Base-by-base conservation (phyloP, 1,140 invertebrate species). In the Mizuhopecten yessoensis region DNA sequence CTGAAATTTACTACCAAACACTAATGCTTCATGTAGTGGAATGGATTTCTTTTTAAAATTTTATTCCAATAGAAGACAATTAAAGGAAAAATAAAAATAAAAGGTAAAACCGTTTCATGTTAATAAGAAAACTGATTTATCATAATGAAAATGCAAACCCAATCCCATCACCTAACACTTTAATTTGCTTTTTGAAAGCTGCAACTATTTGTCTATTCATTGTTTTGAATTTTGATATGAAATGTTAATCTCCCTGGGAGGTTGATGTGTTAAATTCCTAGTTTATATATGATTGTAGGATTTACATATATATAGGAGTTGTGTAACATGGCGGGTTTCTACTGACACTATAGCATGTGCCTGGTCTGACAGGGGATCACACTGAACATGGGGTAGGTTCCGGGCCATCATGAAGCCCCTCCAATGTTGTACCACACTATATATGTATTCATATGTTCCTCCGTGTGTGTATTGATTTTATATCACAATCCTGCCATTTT, bases 181-280 rank as follows among this genome's bases (percentile, higher is more conserved):
- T n/a, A 75, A 75, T 75, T 75, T 75, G 57, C 57, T 75, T 75
- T 75, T 75, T 75, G 45, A 75, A 75, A 75, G 57, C n/a, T 29
- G 57, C 23, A 75, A 7, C 57, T 75, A 75, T 75, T 75, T 75
- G 57, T 29, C 57, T 75, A 75, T 75, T 75, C 57, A 75, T 75
- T 9, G 57, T 75, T 75, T 75, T 75, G 57, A 75, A 75, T 75
- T 75, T 75, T 75, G 57, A 29, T 75, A 75, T 75, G 57, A 75
- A 75, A 29, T 75, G 1, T 75, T 75, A 75, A 75, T 75, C 57
- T 75, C 57, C 57, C 7, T 5, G 57, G 57, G 57, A 75, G 57
- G n/a, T 75, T 75, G 57, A 75, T 29, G 57, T 75, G 57, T 29
- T 29, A 75, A 75, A 75, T 23, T 29, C 23, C 9, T 75, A n/a